A percentile compares a stretch with the other conserved stretches of the same genome.
phyloP scores from a whole-genome alignment of 1,140 invertebrate genomes.

The Dendroctonus valens region DNA sequence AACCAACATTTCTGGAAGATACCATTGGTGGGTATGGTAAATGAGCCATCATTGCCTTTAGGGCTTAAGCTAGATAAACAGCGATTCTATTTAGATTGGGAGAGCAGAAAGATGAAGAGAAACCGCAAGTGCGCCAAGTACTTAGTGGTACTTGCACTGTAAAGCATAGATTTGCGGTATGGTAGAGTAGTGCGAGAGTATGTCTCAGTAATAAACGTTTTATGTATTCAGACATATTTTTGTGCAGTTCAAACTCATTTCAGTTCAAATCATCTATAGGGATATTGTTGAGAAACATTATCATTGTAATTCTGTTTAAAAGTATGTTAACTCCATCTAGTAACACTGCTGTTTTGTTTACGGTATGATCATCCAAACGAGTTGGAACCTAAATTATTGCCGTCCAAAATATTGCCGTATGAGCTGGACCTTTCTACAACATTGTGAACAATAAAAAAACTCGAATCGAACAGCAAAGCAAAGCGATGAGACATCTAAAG shows the following conservation, averaged over 20 bases:
- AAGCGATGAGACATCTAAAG: too few species aligned
- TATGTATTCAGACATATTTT: conserved; percentile 1
- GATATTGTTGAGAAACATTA: not conserved
- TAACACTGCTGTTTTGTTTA: too few species aligned
- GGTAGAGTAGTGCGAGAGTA: not conserved
- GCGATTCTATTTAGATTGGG: conserved; percentile 17
- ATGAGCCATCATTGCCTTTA: conserved; percentile 4
- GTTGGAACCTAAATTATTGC: too few species aligned
- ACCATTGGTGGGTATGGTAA: conserved; percentile 3
- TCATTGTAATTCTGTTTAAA: too few species aligned
- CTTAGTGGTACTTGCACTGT: conserved; percentile 1
- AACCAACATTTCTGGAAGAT: not conserved
- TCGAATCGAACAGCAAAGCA: too few species aligned
- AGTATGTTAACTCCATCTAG: too few species aligned
- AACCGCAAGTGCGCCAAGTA: conserved; percentile 3
- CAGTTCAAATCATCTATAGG: not conserved
- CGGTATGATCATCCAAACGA: too few species aligned
- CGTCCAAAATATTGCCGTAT: too few species aligned
- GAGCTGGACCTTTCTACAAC: too few species aligned
- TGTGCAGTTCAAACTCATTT: not conserved
- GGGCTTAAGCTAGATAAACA: conserved; percentile 20
- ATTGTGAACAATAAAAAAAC: too few species aligned
- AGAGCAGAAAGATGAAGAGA: conserved; percentile 22
- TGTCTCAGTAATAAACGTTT: not conserved
- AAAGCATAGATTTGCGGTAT: conserved; percentile 16